phyloP scores from a whole-genome alignment of 2,113 vertebrate species.

The Clarias magur region DNA sequence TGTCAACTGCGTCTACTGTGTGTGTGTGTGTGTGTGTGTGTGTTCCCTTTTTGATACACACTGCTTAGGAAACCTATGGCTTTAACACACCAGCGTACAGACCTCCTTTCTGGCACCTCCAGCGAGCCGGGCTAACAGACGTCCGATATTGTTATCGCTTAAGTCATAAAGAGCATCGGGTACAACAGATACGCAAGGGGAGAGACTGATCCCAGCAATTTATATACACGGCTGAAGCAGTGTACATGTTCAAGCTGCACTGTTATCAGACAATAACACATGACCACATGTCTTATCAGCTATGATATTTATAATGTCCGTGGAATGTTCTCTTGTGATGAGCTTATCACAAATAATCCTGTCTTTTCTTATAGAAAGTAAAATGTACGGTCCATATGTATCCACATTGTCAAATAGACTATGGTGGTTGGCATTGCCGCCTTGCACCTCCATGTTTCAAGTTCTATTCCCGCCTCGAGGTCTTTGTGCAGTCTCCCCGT shows the following conservation, averaged over 20 bases:
- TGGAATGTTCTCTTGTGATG: not conserved
- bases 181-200: slow-evolving; percentile 3
- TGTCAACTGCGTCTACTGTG: slow-evolving; percentile 28
- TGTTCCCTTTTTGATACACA: slow-evolving; percentile 45
- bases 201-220: not conserved
- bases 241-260: not conserved
- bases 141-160: slow-evolving; percentile 63
- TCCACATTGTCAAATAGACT: not conserved
- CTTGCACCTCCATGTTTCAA: no score
- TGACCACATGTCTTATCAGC: not conserved
- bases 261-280: slow-evolving; percentile 11
- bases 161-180: slow-evolving; percentile 61
- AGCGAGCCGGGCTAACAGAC: slow-evolving; percentile 61
- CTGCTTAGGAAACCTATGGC: slow-evolving; percentile 20
- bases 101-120: not conserved
- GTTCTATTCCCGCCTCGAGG: no score
- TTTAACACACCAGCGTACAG: slow-evolving; percentile 1
- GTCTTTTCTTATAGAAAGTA: not conserved
- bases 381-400: not conserved
- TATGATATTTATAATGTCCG: not conserved
- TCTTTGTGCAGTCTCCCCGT: no score
- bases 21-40: no score
- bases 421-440: not conserved
- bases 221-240: not conserved
- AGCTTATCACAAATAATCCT: not conserved